phyloP scores from a whole-genome alignment of 2,113 vertebrate species.

The Poeciliopsis prolifica region DNA sequence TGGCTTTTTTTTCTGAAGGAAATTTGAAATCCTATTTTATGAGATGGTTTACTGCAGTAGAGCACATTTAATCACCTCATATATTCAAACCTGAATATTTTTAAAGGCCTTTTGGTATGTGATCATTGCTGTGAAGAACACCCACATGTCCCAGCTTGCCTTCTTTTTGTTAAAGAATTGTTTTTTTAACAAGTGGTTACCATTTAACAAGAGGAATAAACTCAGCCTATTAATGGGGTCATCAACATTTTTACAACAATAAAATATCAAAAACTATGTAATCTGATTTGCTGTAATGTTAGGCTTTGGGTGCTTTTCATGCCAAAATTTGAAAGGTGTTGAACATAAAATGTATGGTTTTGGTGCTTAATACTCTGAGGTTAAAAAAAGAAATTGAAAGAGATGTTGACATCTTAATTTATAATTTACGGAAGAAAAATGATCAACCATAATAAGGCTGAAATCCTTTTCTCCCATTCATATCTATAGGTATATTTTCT shows the following conservation, averaged over 20 bases:
- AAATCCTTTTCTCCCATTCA: neutral
- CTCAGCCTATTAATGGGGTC: too few relatives aligned
- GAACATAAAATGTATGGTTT: neutral
- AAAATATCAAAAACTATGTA: neutral
- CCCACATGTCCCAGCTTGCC: too few relatives aligned
- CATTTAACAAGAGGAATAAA: too few relatives aligned
- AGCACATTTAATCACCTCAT: neutral
- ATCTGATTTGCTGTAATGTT: neutral
- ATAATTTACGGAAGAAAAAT: neutral
- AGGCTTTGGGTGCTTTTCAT: too few relatives aligned
- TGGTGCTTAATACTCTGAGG: neutral
- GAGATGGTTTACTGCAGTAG: neutral
- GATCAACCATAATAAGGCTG: neutral
- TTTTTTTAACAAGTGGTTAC: too few relatives aligned
- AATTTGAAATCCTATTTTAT: neutral
- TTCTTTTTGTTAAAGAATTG: too few relatives aligned
- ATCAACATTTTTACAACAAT: too few relatives aligned
- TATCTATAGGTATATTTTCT: neutral
- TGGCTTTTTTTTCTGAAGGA: neutral
- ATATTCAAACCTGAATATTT: too few relatives aligned
- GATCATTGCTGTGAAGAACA: neutral
- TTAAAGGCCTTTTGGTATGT: too few relatives aligned
- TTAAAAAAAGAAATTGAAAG: neutral
- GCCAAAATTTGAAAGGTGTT: too few relatives aligned
- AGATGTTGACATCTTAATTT: neutral